These are phyloP conservation scores for Brachymystax lenok DNA, from an alignment of 2,797 vertebrate genomes.

Conservation along the genomic window DNA sequence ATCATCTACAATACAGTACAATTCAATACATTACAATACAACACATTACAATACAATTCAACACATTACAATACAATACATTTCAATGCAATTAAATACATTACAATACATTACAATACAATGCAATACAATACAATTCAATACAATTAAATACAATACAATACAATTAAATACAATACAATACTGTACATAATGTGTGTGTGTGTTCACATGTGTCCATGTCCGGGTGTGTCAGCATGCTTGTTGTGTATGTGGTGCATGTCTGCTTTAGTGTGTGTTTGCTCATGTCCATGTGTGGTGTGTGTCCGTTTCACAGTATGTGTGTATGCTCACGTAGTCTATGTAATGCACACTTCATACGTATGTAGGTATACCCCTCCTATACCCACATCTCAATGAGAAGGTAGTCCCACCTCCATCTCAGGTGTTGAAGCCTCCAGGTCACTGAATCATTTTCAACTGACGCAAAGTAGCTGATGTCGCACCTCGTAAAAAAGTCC, in stretches of 20 bases:
- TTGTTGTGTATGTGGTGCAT: neutral
- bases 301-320: conserved; percentile 12
- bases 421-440: conserved; percentile 21
- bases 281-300: conserved; percentile 14
- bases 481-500: conserved; percentile 40
- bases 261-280: conserved; percentile 4
- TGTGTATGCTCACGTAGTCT: neutral
- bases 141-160: too few species aligned
- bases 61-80: too few species aligned
- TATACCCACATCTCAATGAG: conserved; percentile 23
- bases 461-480: conserved; percentile 51
- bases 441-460: conserved; percentile 28
- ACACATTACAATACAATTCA: too few species aligned
- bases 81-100: too few species aligned
- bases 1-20: too few species aligned
- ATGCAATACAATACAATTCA: too few species aligned
- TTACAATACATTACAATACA: too few species aligned
- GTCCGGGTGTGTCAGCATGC: neutral
- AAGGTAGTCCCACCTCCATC: conserved; percentile 26
- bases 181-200: neutral
- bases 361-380: neutral
- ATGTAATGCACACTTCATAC: neutral
- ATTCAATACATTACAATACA: too few species aligned
- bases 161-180: too few species aligned
- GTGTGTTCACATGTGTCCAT: neutral